phyloP scores from a whole-genome alignment of 2,113 vertebrate species.

The Cairina moschata region DNA sequence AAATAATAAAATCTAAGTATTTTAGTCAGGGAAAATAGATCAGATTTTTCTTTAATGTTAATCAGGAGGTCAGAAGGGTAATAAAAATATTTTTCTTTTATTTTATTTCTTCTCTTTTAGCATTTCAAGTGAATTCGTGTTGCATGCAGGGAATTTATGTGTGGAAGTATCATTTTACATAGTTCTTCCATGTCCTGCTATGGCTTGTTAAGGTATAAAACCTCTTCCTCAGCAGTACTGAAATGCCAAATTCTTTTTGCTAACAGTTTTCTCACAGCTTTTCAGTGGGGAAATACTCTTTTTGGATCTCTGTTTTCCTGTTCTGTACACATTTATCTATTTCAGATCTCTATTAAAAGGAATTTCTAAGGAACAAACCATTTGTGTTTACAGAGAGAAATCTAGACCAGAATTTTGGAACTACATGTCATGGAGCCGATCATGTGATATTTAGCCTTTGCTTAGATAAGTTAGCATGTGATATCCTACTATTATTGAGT shows the following conservation, averaged over 20 bases:
- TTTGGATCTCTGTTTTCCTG: neutral
- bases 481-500: neutral
- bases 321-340: neutral
- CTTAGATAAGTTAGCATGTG: neutral
- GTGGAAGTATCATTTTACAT: neutral
- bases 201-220: neutral
- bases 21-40: no score
- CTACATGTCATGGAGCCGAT: neutral
- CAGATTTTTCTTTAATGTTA: neutral
- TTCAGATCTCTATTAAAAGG: neutral
- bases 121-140: slow-evolving; percentile 22
- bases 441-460: neutral
- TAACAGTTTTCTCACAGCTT: neutral
- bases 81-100: neutral
- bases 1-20: neutral
- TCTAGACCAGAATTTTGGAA: neutral
- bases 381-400: neutral
- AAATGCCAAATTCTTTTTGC: neutral
- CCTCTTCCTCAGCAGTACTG: neutral
- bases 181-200: neutral
- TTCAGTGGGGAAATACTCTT: rapidly evolving
- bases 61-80: neutral
- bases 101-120: neutral
- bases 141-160: neutral
- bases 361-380: neutral